These are phyloP conservation scores for Puntigrus tetrazona DNA, from an alignment of 2,113 vertebrate species.

Conservation along the genomic window DNA sequence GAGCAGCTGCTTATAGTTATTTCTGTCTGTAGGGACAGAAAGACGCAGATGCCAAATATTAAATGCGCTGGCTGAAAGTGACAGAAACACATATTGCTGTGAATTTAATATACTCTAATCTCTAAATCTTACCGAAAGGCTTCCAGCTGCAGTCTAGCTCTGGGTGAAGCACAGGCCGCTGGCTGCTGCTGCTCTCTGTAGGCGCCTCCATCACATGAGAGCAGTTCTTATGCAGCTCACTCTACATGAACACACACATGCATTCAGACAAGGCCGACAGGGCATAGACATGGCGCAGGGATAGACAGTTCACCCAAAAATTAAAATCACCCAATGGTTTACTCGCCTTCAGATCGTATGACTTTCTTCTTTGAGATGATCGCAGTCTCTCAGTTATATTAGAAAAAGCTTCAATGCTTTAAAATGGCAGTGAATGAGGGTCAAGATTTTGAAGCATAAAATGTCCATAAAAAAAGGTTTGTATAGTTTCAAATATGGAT, in stretches of 20 bases:
- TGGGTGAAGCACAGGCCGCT: constrained; percentile 62
- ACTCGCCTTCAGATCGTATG: no score
- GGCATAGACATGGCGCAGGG: neutral
- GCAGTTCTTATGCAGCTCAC: constrained; percentile 92
- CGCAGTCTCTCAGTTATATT: no score
- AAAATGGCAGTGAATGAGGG: no score
- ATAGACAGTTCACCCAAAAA: no score
- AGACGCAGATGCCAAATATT: neutral
- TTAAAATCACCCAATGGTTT: no score
- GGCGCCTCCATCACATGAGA: constrained; percentile 65
- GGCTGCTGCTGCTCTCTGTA: constrained; percentile 16
- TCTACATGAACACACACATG: constrained; percentile 69
- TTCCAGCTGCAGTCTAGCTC: constrained; percentile 87
- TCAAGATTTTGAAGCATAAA: no score
- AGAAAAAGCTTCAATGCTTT: no score
- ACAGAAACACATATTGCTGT: neutral
- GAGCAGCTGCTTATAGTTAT: constrained; percentile 89
- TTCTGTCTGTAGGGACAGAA: constrained; percentile 76
- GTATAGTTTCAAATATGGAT: no score
- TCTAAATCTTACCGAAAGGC: constrained; percentile 83
- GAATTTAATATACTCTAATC: neutral
- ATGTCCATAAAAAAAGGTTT: no score
- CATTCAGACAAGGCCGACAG: neutral
- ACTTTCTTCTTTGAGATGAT: no score
- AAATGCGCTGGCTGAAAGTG: neutral